Evolutionary conservation across 1,140 invertebrate species (phyloP).

Genomic region (Solen grandis): DNA sequence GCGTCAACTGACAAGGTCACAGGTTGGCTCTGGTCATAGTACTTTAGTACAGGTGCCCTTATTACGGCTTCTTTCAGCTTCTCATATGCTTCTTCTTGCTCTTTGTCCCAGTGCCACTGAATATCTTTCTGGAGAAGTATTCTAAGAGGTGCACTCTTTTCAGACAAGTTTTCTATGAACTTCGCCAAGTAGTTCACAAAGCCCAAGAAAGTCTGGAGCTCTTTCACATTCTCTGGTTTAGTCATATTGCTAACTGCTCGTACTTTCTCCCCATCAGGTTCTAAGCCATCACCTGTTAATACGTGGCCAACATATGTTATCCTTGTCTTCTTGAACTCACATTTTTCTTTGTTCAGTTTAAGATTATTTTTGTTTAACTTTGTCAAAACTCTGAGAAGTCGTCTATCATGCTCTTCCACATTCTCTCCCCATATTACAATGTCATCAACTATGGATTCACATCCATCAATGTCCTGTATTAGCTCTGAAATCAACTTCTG

Average conservation of each 20-base stretch:
- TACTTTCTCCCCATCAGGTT: slow-evolving; percentile 74
- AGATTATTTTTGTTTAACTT: slow-evolving; percentile 50
- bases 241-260: slow-evolving; percentile 67
- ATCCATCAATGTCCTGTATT: slow-evolving; percentile 70
- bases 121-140: slow-evolving; percentile 18
- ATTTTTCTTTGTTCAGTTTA: slow-evolving; percentile 78
- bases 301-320: slow-evolving; percentile 59
- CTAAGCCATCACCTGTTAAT: slow-evolving; percentile 70
- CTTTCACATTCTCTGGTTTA: slow-evolving; percentile 31
- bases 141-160: slow-evolving; percentile 28
- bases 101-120: slow-evolving; percentile 43
- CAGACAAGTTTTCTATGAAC: slow-evolving; percentile 67
- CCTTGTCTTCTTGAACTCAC: slow-evolving; percentile 66
- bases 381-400: slow-evolving; percentile 59
- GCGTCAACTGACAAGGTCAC: slow-evolving; percentile 49
- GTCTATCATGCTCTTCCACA: slow-evolving; percentile 72
- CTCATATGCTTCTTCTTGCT: slow-evolving; percentile 44
- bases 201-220: slow-evolving; percentile 46
- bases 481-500: slow-evolving; percentile 70
- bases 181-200: slow-evolving; percentile 76
- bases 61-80: slow-evolving; percentile 57
- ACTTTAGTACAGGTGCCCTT: slow-evolving; percentile 28
- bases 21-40: slow-evolving; percentile 38
- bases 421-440: slow-evolving; percentile 70
- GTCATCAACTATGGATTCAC: slow-evolving; percentile 77